Percentiles rank a stretch among this genome's conserved stretches.
Conservation (phyloP, 1,140 invertebrate species). For the Drosophila subpulchrella region DNA sequence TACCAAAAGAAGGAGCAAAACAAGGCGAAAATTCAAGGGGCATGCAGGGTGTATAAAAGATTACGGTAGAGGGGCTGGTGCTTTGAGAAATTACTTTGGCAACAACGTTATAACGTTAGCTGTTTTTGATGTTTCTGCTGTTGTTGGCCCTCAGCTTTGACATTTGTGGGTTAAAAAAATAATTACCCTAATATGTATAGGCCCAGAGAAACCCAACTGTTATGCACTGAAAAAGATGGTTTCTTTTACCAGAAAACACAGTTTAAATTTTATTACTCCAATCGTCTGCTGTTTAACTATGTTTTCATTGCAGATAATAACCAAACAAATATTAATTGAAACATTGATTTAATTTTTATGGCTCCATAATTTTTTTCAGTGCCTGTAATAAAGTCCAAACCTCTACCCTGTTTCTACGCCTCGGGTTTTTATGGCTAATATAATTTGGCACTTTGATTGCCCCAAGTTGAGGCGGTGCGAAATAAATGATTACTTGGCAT, state of each 20-base stretch:
- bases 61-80: slow-evolving; percentile 38
- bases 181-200: slow-evolving; percentile 70
- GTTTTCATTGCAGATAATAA: neutral
- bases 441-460: slow-evolving; percentile 64
- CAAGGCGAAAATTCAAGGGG: slow-evolving; percentile 1
- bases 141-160: slow-evolving; percentile 51
- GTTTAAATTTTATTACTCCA: neutral
- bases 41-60: slow-evolving; percentile 4
- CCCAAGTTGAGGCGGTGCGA: slow-evolving; percentile 20
- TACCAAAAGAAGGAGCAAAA: slow-evolving; percentile 5
- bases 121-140: slow-evolving; percentile 16
- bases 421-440: slow-evolving; percentile 48
- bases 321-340: neutral
- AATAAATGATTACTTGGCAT: slow-evolving; percentile 75
- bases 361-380: slow-evolving; percentile 5
- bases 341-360: neutral
- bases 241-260: neutral
- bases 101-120: slow-evolving; percentile 56
- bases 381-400: slow-evolving; percentile 13
- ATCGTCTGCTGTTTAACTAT: no score
- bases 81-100: slow-evolving; percentile 69
- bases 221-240: slow-evolving; percentile 1
- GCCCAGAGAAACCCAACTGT: slow-evolving; percentile 15
- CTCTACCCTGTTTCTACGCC: slow-evolving; percentile 11
- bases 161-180: slow-evolving; percentile 75